phyloP scores from a whole-genome alignment of 2,888 invertebrate species.

The Anarsia innoxiella region DNA sequence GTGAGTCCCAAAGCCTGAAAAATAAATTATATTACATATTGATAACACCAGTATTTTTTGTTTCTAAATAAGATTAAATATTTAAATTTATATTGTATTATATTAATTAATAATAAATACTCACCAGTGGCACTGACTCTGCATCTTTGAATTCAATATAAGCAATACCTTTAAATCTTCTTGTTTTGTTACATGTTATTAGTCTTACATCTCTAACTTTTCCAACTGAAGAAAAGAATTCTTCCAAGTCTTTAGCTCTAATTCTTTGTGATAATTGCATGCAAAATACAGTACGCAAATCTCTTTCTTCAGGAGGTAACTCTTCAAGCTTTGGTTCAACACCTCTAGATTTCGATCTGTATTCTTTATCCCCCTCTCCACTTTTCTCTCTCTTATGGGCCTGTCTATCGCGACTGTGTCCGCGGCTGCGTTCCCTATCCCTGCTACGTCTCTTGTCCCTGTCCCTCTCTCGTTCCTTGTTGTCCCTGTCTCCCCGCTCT shows the following conservation, averaged over 20 bases:
- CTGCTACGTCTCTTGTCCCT: slow-evolving; percentile 34
- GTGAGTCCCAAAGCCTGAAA: slow-evolving; percentile 93
- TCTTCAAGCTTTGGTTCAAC: slow-evolving; percentile 79
- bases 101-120: slow-evolving; percentile 31
- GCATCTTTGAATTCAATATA: slow-evolving; percentile 99
- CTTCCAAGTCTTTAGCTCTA: slow-evolving; percentile 95
- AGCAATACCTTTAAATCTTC: slow-evolving; percentile 99
- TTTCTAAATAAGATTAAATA: slow-evolving; percentile 16
- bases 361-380: slow-evolving; percentile 51
- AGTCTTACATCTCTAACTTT: slow-evolving; percentile 98
- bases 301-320: slow-evolving; percentile 96
- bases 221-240: slow-evolving; percentile 99
- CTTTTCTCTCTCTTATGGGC: slow-evolving; percentile 48
- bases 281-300: slow-evolving; percentile 98
- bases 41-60: too few relatives aligned
- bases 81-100: neutral
- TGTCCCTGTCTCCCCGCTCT: slow-evolving; percentile 44
- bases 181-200: slow-evolving; percentile 98
- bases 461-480: slow-evolving; percentile 35
- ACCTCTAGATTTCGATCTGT: slow-evolving; percentile 66
- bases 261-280: slow-evolving; percentile 98
- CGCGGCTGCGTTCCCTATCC: slow-evolving; percentile 52
- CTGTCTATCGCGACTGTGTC: slow-evolving; percentile 33
- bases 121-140: slow-evolving; percentile 95
- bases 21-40: slow-evolving; percentile 12